A percentile compares a stretch with the other conserved stretches of the same genome.
These are phyloP conservation scores for Tricholaema leucomelas DNA, from an alignment of 2,113 vertebrate genomes.

Conservation along the genomic window DNA sequence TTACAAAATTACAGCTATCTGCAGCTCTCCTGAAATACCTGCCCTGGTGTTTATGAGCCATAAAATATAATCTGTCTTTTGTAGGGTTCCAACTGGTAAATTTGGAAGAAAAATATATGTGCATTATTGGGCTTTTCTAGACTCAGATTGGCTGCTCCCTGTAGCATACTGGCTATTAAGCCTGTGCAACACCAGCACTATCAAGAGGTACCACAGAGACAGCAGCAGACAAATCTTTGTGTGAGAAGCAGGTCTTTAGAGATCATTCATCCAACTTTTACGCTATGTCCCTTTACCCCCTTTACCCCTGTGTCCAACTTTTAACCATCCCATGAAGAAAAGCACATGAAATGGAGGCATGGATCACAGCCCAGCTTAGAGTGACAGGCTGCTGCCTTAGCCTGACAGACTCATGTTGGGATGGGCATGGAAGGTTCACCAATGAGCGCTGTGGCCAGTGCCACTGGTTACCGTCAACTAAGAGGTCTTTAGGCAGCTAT, in stretches of 20 bases:
- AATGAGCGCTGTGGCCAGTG: not conserved
- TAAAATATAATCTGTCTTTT: constrained; percentile 74
- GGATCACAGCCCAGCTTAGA: not conserved
- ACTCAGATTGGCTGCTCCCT: constrained; percentile 20
- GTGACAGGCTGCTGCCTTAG: rapidly evolving
- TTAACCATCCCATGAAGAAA: not conserved
- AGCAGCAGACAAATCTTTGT: not conserved
- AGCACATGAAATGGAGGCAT: not conserved
- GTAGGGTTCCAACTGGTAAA: constrained; percentile 65
- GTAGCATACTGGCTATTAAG: not conserved
- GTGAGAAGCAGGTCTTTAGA: not conserved
- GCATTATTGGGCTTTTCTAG: not conserved
- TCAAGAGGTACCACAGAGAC: not conserved
- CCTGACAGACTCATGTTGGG: not conserved
- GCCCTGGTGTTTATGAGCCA: constrained; percentile 73
- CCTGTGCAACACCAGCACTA: not conserved
- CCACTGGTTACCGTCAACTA: not conserved
- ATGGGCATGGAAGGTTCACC: not conserved
- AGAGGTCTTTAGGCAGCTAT: not conserved
- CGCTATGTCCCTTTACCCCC: no score
- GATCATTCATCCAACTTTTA: not conserved
- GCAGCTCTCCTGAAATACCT: constrained; percentile 74
- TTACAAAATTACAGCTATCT: constrained; percentile 75
- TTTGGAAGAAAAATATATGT: constrained; percentile 41
- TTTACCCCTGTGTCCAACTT: not conserved